Evolutionary conservation across 2,797 vertebrate genomes (phyloP).

Genomic region (Taeniopygia guttata): DNA sequence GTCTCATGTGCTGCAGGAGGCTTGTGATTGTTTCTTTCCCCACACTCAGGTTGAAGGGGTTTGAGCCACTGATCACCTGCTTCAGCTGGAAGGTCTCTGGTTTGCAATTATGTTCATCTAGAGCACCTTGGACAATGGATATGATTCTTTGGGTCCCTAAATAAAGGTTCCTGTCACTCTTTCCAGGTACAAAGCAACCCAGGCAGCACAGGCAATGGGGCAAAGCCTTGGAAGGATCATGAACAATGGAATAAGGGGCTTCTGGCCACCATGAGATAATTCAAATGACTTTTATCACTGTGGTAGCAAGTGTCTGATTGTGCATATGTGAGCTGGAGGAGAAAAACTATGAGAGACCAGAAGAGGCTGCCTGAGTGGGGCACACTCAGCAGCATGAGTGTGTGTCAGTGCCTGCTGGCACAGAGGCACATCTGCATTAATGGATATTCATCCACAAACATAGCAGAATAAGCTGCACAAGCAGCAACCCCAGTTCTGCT

Average conservation of each 20-base stretch:
- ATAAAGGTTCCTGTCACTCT: not conserved
- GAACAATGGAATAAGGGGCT: not conserved
- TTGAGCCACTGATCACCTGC: not conserved
- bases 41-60: not conserved
- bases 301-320: not conserved
- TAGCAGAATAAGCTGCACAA: not conserved
- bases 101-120: not conserved
- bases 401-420: not conserved
- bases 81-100: not conserved
- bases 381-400: not conserved
- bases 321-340: not conserved
- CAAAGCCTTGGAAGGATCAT: not conserved
- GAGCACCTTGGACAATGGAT: not conserved
- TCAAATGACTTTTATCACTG: not conserved
- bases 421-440: not conserved
- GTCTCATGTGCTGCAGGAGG: not conserved
- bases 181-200: not conserved
- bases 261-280: not conserved
- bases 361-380: not conserved
- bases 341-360: not conserved
- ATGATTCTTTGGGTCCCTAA: not conserved
- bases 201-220: not conserved
- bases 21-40: not conserved
- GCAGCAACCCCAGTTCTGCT: constrained; percentile 48
- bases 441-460: not conserved